A percentile compares a stretch with the other conserved stretches of the same genome.
Evolutionary conservation across 2,888 invertebrate genomes (phyloP).

Genomic region (Dusona sp.): DNA sequence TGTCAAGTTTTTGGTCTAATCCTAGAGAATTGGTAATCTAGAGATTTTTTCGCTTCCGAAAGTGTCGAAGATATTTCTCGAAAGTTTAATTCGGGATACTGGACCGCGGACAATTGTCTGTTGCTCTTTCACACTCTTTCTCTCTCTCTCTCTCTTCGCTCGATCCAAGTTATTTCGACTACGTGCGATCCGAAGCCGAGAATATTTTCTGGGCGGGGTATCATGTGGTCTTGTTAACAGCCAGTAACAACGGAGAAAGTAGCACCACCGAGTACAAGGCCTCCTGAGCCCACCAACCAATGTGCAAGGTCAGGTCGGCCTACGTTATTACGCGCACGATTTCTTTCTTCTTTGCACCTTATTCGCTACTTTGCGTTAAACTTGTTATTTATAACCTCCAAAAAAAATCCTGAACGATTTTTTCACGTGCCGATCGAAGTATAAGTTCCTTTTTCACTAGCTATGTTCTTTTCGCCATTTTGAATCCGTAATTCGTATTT

Average conservation of each 20-base stretch:
- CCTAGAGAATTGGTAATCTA: neutral
- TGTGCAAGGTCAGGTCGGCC: constrained; percentile 50
- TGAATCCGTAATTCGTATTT: neutral
- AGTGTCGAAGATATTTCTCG: neutral
- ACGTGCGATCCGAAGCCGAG: constrained; percentile 30
- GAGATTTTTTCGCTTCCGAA: neutral
- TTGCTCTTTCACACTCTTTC: neutral
- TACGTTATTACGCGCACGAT: constrained; percentile 29
- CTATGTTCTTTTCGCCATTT: neutral
- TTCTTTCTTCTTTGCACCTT: constrained; percentile 12
- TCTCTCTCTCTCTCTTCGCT: neutral
- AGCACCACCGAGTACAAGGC: constrained; percentile 19
- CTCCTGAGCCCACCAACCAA: constrained; percentile 28
- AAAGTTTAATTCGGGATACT: constrained; percentile 31
- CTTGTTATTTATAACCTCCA: neutral
- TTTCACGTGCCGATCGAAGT: neutral
- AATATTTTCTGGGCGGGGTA: constrained; percentile 37
- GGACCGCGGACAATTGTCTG: constrained; percentile 29
- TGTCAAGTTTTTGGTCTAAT: neutral
- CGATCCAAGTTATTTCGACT: constrained; percentile 31
- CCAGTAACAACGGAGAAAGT: constrained; percentile 51
- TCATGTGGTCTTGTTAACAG: constrained; percentile 11
- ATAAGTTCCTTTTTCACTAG: neutral
- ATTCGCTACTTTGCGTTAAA: neutral
- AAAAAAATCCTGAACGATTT: neutral